These are phyloP conservation scores for Agelastica alni DNA, from an alignment of 2,888 invertebrate genomes.

Conservation along the genomic window DNA sequence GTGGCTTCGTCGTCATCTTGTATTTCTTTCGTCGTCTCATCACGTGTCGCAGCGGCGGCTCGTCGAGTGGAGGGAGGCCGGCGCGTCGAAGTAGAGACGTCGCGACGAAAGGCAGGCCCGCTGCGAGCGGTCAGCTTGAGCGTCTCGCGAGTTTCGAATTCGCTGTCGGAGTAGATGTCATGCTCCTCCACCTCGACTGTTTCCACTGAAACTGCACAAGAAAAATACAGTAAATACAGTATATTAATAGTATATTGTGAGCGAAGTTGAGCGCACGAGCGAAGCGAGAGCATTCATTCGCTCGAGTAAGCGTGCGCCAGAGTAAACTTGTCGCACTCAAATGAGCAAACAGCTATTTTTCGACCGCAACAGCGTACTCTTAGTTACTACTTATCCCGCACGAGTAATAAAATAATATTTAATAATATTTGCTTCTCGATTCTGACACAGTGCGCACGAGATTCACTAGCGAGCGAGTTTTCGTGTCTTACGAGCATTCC, in stretches of 20 bases:
- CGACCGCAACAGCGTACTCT: too few relatives aligned
- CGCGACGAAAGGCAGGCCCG: conserved; percentile 38
- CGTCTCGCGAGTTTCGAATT: conserved; percentile 53
- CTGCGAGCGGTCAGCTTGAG: conserved; percentile 59
- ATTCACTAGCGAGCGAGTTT: too few relatives aligned
- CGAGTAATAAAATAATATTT: too few relatives aligned
- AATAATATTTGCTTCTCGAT: too few relatives aligned
- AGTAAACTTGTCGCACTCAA: too few relatives aligned
- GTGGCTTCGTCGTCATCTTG: conserved; percentile 82
- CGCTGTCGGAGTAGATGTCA: conserved; percentile 52
- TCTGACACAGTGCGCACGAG: too few relatives aligned
- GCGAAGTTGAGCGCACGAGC: too few relatives aligned
- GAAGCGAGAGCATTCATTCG: too few relatives aligned
- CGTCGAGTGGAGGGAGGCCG: conserved; percentile 38
- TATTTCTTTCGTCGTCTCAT: conserved; percentile 81
- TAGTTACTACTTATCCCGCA: too few relatives aligned
- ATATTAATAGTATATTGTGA: background rate
- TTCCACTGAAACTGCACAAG: conserved; percentile 53
- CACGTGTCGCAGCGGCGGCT: conserved; percentile 60
- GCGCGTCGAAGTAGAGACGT: conserved; percentile 51
- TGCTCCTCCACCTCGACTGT: conserved; percentile 59
- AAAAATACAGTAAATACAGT: background rate
- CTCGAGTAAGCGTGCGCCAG: too few relatives aligned
- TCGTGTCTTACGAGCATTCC: too few relatives aligned
- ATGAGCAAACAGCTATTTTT: too few relatives aligned